Percentiles rank a stretch among this genome's conserved stretches.
Evolutionary conservation across 2,797 vertebrate species (phyloP).

Genomic region (Falco concolor): DNA sequence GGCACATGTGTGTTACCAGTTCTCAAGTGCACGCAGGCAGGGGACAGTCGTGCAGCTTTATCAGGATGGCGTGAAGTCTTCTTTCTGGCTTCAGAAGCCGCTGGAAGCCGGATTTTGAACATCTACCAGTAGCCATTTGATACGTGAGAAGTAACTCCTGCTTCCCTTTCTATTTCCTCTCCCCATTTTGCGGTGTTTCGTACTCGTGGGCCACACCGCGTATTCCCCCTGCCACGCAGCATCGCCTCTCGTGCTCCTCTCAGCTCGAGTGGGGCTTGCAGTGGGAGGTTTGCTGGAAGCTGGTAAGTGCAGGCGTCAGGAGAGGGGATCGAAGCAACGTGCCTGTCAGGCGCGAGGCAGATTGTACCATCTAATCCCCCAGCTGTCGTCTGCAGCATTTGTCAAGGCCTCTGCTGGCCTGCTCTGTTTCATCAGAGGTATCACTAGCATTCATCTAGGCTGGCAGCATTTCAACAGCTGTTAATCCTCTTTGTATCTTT

Average conservation of each 20-base stretch:
- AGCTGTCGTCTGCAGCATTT: neutral
- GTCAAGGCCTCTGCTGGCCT: neutral
- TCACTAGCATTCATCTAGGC: constrained; percentile 14
- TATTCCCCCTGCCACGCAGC: fast-evolving
- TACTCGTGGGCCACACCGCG: fast-evolving
- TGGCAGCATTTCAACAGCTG: constrained; percentile 52
- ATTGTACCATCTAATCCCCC: neutral
- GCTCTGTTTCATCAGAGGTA: neutral
- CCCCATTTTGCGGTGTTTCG: fast-evolving
- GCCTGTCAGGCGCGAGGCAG: constrained; percentile 23
- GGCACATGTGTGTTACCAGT: fast-evolving
- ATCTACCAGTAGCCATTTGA: neutral
- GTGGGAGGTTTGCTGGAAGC: neutral
- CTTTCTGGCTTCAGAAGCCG: constrained; percentile 19
- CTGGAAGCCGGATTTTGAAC: neutral
- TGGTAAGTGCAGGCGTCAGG: fast-evolving
- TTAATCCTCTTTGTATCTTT: constrained; percentile 63
- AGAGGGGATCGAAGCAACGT: neutral
- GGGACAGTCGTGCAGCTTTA: neutral
- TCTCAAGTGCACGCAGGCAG: neutral
- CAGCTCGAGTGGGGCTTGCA: neutral
- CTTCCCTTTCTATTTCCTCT: neutral
- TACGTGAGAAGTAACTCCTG: neutral
- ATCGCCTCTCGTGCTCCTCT: fast-evolving
- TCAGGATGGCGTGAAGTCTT: neutral